These are phyloP conservation scores for Iguana delicatissima DNA, from an alignment of 2,797 vertebrate genomes.

Conservation along the genomic window DNA sequence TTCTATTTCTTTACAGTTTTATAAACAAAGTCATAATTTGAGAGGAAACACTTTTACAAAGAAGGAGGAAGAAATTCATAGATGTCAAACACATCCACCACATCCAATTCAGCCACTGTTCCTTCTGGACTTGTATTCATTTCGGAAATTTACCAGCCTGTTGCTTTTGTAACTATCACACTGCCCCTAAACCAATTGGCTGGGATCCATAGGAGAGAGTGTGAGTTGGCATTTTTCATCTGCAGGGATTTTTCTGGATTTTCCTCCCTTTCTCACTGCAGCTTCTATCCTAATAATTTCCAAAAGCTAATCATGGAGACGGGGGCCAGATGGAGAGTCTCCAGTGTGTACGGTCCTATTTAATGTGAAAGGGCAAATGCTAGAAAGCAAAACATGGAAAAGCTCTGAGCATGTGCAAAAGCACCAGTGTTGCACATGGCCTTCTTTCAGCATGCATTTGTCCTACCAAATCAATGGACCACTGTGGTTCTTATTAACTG, in stretches of 20 bases:
- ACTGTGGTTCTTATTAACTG: neutral
- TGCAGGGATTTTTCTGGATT: slow-evolving; percentile 32
- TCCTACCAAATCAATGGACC: neutral
- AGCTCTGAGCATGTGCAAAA: neutral
- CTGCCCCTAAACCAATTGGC: neutral
- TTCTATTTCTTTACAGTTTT: slow-evolving; percentile 66
- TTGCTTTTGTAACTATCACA: slow-evolving; percentile 1
- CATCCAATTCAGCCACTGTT: slow-evolving; percentile 42
- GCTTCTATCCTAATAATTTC: neutral
- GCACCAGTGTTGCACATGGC: neutral
- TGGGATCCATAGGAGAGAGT: neutral
- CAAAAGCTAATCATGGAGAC: neutral
- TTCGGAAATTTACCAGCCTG: slow-evolving; percentile 28
- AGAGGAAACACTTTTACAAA: slow-evolving; percentile 6
- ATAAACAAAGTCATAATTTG: slow-evolving; percentile 61
- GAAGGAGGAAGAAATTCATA: slow-evolving; percentile 56
- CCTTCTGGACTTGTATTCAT: slow-evolving; percentile 22
- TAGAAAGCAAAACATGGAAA: neutral
- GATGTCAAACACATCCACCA: slow-evolving; percentile 44
- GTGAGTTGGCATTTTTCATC: slow-evolving; percentile 3
- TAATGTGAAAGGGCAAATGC: neutral
- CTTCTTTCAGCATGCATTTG: neutral
- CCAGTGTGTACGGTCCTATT: neutral
- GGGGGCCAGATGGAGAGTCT: neutral
- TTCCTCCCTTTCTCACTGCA: neutral